These are phyloP conservation scores for Pandion haliaetus DNA, from an alignment of 2,113 vertebrate species.

Conservation along the genomic window DNA sequence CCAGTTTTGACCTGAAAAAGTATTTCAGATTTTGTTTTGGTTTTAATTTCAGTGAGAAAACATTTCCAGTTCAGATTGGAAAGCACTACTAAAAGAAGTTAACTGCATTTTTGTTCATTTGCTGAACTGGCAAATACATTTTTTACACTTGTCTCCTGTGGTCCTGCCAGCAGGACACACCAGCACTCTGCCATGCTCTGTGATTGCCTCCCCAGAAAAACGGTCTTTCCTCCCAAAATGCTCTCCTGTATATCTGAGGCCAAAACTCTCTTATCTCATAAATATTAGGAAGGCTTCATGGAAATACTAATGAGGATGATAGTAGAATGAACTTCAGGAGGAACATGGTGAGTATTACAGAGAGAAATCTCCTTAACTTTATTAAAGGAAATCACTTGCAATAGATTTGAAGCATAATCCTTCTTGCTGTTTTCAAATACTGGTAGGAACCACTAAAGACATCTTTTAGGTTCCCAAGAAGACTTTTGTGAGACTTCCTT, in stretches of 20 bases:
- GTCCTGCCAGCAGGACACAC: not conserved
- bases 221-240: not conserved
- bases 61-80: not conserved
- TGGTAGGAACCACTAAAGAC: not conserved
- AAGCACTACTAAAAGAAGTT: not conserved
- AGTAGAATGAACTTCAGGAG: constrained; percentile 9
- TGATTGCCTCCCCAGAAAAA: not conserved
- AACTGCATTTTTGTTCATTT: not conserved
- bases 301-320: not conserved
- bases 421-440: not conserved
- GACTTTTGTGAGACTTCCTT: not conserved
- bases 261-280: not conserved
- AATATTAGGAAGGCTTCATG: not conserved
- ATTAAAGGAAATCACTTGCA: constrained; percentile 34
- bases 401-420: constrained; percentile 37
- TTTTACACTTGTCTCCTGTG: not conserved
- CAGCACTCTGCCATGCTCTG: not conserved
- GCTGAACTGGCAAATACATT: not conserved
- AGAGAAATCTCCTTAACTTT: constrained; percentile 46
- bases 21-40: not conserved
- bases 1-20: not conserved
- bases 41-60: not conserved
- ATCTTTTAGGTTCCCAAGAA: not conserved
- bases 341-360: not conserved
- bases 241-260: not conserved